Evolutionary conservation across 1,140 invertebrate species (phyloP).

Genomic region (Alviniconcha marisindica): DNA sequence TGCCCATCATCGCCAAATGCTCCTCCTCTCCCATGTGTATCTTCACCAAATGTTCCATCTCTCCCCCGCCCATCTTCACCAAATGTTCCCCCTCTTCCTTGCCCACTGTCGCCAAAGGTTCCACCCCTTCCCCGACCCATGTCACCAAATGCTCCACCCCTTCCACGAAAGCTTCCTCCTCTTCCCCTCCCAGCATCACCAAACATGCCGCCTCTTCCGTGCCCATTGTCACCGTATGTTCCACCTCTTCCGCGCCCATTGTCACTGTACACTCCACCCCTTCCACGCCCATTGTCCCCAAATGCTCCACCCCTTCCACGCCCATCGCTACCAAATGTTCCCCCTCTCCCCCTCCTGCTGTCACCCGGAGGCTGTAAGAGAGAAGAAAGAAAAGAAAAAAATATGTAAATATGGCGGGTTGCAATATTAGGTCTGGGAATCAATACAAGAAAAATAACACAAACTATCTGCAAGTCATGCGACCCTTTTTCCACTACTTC

Average conservation of each 20-base stretch:
- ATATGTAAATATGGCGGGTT: too few species aligned
- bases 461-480: too few species aligned
- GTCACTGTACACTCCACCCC: slow-evolving; percentile 1
- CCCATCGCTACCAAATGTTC: too few species aligned
- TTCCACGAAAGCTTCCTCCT: slow-evolving; percentile 32
- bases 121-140: slow-evolving; percentile 39
- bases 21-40: slow-evolving; percentile 37
- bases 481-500: too few species aligned
- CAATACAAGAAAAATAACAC: too few species aligned
- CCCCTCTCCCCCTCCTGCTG: too few species aligned
- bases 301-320: too few species aligned
- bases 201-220: slow-evolving; percentile 6
- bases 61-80: not conserved
- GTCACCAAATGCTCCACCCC: slow-evolving; percentile 24
- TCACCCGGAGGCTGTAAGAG: too few species aligned
- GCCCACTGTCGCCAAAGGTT: not conserved
- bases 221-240: not conserved
- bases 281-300: too few species aligned
- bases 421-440: too few species aligned
- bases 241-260: slow-evolving; percentile 31
- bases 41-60: not conserved
- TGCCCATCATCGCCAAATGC: not conserved
- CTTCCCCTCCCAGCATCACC: slow-evolving; percentile 34
- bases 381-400: too few species aligned
- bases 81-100: not conserved